Conservation (phyloP, 2,113 vertebrate genomes). For the Rana temporaria region DNA sequence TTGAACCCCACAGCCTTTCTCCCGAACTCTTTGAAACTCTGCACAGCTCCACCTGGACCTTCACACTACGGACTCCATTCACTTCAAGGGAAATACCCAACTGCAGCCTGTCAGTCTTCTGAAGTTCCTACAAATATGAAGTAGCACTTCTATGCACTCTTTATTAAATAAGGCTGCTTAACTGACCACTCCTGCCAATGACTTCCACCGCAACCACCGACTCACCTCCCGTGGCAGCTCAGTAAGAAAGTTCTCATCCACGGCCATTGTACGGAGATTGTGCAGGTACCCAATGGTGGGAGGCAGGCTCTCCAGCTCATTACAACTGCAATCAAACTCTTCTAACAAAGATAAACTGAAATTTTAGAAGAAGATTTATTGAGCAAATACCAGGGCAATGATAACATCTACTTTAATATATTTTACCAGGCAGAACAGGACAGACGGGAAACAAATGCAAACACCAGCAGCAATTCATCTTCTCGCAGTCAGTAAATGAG, state of each 20-base stretch:
- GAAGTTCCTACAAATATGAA: too few relatives aligned
- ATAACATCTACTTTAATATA: background rate
- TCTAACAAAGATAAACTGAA: constrained; percentile 93
- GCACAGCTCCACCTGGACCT: too few relatives aligned
- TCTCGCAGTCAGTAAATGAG: background rate
- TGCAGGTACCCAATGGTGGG: constrained; percentile 93
- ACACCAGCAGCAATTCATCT: background rate
- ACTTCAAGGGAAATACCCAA: too few relatives aligned
- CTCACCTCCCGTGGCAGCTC: constrained; percentile 94
- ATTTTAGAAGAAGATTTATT: constrained; percentile 55
- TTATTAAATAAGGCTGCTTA: too few relatives aligned
- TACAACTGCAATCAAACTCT: constrained; percentile 98
- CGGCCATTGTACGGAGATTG: constrained; percentile 91
- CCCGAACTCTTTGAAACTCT: too few relatives aligned
- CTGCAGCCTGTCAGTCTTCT: too few relatives aligned
- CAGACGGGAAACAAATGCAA: background rate
- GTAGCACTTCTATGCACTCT: too few relatives aligned
- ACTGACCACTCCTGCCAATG: too few relatives aligned
- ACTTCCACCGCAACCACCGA: background rate
- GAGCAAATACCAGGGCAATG: constrained; percentile 18
- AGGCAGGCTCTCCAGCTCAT: constrained; percentile 93
- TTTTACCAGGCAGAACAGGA: background rate
- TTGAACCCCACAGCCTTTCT: too few relatives aligned
- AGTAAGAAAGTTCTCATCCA: constrained; percentile 95
- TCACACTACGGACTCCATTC: too few relatives aligned